Base-by-base conservation (phyloP, 2,113 vertebrate genomes). In the Sinocyclocheilus anshuiensis region DNA sequence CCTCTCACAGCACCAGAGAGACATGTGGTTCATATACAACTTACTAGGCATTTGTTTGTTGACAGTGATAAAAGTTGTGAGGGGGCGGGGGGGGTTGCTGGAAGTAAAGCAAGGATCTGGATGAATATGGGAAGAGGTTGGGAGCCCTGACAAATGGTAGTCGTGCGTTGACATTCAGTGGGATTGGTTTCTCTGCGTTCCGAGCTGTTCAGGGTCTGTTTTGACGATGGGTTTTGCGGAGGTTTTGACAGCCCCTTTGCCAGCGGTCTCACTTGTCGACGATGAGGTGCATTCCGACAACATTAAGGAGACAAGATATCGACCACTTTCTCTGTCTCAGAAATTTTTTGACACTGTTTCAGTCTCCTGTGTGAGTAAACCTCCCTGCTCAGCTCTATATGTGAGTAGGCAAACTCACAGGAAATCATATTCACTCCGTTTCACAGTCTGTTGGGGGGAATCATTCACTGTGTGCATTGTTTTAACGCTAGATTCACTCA, bases 231-330 rank as follows among this genome's bases (percentile, higher is more conserved):
- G 67, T 74, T 82, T 65, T 82, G 80, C 61, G 11, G 63, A 71
- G 80, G 61, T n/a, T 82, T 74, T 84, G 81, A 84, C 81, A 84
- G 81, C 80, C 79, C 63, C 80, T 71, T 82, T 82, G 50, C 81
- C 15, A 57, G 81, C 53, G 67, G 69, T 74, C 50, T 84, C 50
- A 59, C 48, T 74, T 84, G 81, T 84, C 50, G 65, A 57, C 69
- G 15, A 84, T 84, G 33, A 74, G 81, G 69, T 84, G 48, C 50
- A 59, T 84, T 84, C 67, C 50, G 12, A 33, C 69, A 84, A 84
- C 81, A 84, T 84, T 84, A 74, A 59, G 67, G 13, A 74, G 81
- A 84, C 81, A 74, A 59, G 81, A 59, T 74, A 84, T 84, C 81
- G 81, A 59, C 81, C 69, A 74, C 22, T 74, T 15, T 83, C 20